These are phyloP conservation scores for Ara ararauna DNA, from an alignment of 2,797 vertebrate genomes.

Conservation along the genomic window DNA sequence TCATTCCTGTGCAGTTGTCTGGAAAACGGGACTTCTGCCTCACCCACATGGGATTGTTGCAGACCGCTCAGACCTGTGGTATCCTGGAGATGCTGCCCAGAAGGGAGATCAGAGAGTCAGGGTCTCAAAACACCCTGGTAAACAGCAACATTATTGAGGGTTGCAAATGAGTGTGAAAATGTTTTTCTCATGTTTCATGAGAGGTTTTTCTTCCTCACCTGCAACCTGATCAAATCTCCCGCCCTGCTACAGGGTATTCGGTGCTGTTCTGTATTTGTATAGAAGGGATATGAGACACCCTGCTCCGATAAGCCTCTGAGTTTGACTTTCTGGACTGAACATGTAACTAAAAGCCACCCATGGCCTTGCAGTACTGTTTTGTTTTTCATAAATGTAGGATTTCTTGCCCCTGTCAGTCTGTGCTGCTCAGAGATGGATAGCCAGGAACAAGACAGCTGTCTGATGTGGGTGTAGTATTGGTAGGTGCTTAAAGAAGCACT, in stretches of 20 bases:
- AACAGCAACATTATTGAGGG: background rate
- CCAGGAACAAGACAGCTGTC: background rate
- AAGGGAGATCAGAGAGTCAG: background rate
- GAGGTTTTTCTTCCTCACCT: background rate
- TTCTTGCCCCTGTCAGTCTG: background rate
- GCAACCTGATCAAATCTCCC: background rate
- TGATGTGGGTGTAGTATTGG: background rate
- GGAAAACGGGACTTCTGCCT: background rate
- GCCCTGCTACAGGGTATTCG: background rate
- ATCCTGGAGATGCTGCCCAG: background rate
- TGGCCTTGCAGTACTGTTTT: background rate
- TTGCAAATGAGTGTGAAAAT: background rate
- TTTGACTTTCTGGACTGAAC: background rate
- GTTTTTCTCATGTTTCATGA: background rate
- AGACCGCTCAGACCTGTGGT: background rate
- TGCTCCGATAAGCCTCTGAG: background rate
- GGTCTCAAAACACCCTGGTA: background rate
- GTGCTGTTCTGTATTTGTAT: accelerated
- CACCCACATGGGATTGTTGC: accelerated
- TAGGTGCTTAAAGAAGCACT: background rate
- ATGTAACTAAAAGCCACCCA: background rate
- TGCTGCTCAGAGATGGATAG: background rate
- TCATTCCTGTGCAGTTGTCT: background rate
- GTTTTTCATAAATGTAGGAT: background rate
- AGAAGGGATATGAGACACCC: background rate